A percentile compares a stretch with the other conserved stretches of the same genome.
These are phyloP conservation scores for Bimastos eiseni DNA, from an alignment of 2,888 invertebrate species.

Conservation along the genomic window DNA sequence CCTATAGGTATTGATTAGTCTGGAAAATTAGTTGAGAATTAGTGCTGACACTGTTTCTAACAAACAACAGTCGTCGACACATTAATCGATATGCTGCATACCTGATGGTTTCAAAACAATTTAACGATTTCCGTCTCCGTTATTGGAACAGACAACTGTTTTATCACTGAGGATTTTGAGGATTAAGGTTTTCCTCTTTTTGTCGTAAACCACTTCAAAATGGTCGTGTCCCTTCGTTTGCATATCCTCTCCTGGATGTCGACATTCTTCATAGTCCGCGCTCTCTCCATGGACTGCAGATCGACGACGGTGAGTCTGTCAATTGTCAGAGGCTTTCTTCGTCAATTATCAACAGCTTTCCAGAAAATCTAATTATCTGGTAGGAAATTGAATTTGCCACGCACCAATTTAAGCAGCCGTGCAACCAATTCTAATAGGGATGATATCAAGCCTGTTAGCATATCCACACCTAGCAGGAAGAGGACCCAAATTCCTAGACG, in stretches of 20 bases:
- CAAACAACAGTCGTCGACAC: background rate
- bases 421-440: background rate
- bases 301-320: background rate
- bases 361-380: background rate
- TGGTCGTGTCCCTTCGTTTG: background rate
- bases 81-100: background rate
- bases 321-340: background rate
- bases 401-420: background rate
- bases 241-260: background rate
- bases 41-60: background rate
- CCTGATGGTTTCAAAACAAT: background rate
- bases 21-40: too few species aligned
- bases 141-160: background rate
- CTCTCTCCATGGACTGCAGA: background rate
- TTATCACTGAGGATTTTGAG: background rate
- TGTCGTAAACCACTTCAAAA: background rate
- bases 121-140: background rate
- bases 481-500: too few species aligned
- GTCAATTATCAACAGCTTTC: background rate
- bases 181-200: background rate
- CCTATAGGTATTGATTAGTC: too few species aligned
- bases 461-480: too few species aligned
- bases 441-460: background rate
- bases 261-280: background rate
- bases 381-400: background rate